These are phyloP conservation scores for Pachliopta kotzebuea DNA, from an alignment of 2,888 invertebrate genomes.

Conservation along the genomic window DNA sequence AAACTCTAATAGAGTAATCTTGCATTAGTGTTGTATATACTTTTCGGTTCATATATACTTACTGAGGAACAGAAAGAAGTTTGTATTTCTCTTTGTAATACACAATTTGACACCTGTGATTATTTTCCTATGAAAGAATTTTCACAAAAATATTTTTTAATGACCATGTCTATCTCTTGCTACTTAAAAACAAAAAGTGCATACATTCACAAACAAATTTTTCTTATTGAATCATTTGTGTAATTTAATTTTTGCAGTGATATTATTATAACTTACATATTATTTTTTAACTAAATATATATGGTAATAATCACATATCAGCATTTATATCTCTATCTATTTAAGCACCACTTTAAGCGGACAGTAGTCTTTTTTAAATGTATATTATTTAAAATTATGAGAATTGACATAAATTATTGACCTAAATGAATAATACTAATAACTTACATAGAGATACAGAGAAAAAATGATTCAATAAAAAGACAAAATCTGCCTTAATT, in stretches of 20 bases:
- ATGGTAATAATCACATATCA: slow-evolving; percentile 37
- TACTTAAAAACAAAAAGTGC: background rate
- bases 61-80: too few relatives aligned
- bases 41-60: too few relatives aligned
- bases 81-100: too few relatives aligned
- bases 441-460: background rate
- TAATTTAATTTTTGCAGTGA: background rate
- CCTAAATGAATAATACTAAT: slow-evolving; percentile 4
- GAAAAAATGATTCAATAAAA: background rate
- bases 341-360: slow-evolving; percentile 63
- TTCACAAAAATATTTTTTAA: background rate
- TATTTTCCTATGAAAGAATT: background rate
- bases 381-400: slow-evolving; percentile 24
- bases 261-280: slow-evolving; percentile 6
- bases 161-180: background rate
- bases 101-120: too few relatives aligned
- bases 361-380: slow-evolving; percentile 36
- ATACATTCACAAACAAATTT: background rate
- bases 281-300: slow-evolving; percentile 23
- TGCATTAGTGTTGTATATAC: too few relatives aligned
- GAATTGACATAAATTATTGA: slow-evolving; percentile 26
- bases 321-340: slow-evolving; percentile 36
- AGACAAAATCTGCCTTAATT: background rate
- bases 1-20: too few relatives aligned
- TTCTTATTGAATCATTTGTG: background rate